phyloP scores from a whole-genome alignment of 2,888 invertebrate species.

The Coenonympha glycerion region DNA sequence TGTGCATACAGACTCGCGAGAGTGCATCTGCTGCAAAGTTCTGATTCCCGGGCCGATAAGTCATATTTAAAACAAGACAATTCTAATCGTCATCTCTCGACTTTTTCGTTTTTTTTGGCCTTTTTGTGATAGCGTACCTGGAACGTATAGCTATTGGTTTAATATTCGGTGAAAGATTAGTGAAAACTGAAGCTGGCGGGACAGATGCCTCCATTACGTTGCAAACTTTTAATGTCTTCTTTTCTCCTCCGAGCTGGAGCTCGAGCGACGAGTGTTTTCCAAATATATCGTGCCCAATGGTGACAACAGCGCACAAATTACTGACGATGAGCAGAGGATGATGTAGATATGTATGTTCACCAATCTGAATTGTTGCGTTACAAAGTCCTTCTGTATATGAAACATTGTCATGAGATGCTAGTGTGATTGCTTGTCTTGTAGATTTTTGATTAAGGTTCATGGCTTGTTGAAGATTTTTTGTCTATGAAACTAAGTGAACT shows the following conservation, averaged over 20 bases:
- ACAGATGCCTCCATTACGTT: slow-evolving; percentile 7
- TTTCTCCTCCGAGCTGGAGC: slow-evolving; percentile 7
- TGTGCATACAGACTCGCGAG: no score
- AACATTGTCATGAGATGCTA: background rate
- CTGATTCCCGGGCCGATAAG: no score
- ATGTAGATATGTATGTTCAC: slow-evolving; percentile 4
- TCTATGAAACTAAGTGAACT: no score
- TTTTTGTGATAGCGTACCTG: slow-evolving; percentile 5
- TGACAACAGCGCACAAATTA: slow-evolving; percentile 16
- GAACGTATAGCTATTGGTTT: slow-evolving; percentile 10
- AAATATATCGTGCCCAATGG: slow-evolving; percentile 18
- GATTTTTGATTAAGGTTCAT: no score
- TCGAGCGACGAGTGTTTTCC: slow-evolving; percentile 10
- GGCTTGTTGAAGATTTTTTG: no score
- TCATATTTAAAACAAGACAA: no score
- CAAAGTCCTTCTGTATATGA: slow-evolving; percentile 6
- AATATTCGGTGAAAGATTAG: background rate
- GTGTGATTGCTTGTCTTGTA: slow-evolving; percentile 3
- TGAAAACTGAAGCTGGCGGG: slow-evolving; percentile 3
- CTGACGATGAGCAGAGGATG: slow-evolving; percentile 6
- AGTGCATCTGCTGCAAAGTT: no score
- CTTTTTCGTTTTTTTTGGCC: no score
- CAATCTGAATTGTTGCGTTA: background rate
- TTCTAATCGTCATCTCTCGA: no score
- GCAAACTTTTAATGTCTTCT: slow-evolving; percentile 10